These are phyloP conservation scores for Drosophila longiperda DNA, from an alignment of 2,888 invertebrate genomes.

Conservation along the genomic window DNA sequence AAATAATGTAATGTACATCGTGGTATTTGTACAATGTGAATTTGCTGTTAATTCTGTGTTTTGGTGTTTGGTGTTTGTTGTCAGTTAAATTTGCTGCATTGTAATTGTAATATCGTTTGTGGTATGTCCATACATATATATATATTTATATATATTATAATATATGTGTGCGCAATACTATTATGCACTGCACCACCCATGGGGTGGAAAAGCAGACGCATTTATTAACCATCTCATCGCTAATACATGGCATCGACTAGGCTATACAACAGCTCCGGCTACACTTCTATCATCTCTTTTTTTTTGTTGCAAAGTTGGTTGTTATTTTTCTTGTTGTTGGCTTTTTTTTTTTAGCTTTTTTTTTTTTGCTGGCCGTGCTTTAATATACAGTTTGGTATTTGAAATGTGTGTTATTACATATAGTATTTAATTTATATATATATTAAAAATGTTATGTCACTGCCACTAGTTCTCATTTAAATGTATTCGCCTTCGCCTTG, in stretches of 20 bases:
- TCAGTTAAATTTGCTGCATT: conserved; percentile 42
- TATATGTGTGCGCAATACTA: conserved; percentile 51
- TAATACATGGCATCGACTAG: conserved; percentile 43
- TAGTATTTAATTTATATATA: conserved; percentile 24
- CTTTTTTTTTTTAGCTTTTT: not conserved
- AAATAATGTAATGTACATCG: conserved; percentile 38
- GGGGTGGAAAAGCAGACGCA: conserved; percentile 76
- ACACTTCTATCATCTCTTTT: conserved; percentile 4
- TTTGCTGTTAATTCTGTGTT: conserved; percentile 8
- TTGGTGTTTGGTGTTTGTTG: conserved; percentile 50
- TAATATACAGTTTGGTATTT: conserved; percentile 47
- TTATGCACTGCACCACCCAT: conserved; percentile 67
- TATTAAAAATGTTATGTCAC: conserved; percentile 69
- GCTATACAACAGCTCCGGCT: conserved; percentile 35
- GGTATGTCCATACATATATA: conserved; percentile 23
- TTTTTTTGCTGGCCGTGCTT: conserved; percentile 45
- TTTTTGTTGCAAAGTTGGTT: conserved; percentile 7
- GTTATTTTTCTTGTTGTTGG: conserved; percentile 4
- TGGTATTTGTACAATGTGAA: conserved; percentile 57
- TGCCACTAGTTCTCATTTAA: conserved; percentile 67
- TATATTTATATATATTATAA: conserved; percentile 16
- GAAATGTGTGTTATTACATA: conserved; percentile 14
- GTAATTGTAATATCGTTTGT: conserved; percentile 50
- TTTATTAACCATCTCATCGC: conserved; percentile 41
- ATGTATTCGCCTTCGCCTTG: conserved; percentile 46